Conservation (phyloP, 2,888 invertebrate species). For the Spodoptera littoralis region DNA sequence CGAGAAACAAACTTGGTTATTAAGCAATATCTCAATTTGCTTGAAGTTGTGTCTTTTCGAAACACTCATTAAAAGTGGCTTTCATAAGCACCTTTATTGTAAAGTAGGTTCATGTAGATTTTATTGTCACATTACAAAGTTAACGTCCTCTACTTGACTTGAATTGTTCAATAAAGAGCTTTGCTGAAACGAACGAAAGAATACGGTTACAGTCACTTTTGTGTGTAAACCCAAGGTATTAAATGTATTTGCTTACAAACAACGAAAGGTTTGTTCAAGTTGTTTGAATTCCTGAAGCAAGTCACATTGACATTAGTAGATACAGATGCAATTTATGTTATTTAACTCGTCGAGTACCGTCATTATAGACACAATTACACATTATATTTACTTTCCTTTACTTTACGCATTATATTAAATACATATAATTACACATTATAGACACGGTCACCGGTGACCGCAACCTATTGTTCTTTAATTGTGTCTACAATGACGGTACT, state of each 20-base stretch:
- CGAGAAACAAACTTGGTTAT: conserved; percentile 28
- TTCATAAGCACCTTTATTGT: conserved; percentile 20
- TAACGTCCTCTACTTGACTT: background rate
- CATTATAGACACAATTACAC: no score
- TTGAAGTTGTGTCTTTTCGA: conserved; percentile 26
- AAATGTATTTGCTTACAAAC: background rate
- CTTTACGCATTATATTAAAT: no score
- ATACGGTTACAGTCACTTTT: background rate
- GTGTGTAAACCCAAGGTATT: background rate
- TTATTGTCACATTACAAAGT: conserved; percentile 8
- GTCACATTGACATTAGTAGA: no score
- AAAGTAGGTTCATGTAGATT: conserved; percentile 14
- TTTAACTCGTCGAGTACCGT: no score
- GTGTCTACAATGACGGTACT: no score
- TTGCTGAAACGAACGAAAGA: background rate
- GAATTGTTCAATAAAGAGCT: background rate
- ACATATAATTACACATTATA: no score
- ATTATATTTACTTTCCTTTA: no score
- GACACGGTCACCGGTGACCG: no score
- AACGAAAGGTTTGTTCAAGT: background rate
- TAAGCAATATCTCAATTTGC: conserved; percentile 43
- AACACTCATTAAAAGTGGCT: conserved; percentile 36
- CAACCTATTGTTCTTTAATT: no score
- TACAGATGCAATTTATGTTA: no score
- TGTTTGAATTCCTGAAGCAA: no score